Percentiles rank a stretch among this genome's conserved stretches.
Conservation (phyloP, 1,140 invertebrate species). For the Ostrea edulis region DNA sequence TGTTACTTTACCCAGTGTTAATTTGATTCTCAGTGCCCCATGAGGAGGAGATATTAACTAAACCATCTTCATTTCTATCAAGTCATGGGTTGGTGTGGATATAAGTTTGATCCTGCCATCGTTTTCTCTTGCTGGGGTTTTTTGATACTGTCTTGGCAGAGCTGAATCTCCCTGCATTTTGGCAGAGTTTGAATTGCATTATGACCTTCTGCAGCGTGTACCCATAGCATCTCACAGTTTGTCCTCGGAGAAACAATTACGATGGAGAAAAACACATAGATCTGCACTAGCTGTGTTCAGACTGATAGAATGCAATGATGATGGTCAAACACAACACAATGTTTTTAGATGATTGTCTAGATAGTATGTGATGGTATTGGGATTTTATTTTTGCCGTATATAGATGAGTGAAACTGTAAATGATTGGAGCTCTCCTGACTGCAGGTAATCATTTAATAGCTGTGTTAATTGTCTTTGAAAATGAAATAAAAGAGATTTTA, state of each 20-base stretch:
- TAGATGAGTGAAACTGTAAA: constrained; percentile 3
- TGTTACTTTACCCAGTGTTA: too few species aligned
- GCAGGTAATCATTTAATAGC: not conserved
- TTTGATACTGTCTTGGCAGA: not conserved
- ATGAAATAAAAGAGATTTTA: not conserved
- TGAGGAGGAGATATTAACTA: not conserved
- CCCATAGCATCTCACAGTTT: not conserved
- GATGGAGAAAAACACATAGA: not conserved
- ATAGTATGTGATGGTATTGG: not conserved
- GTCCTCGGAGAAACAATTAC: not conserved
- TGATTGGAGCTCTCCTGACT: not conserved
- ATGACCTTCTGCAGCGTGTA: not conserved
- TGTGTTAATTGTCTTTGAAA: not conserved
- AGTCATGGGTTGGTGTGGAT: not conserved
- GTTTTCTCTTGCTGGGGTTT: not conserved
- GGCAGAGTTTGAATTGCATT: not conserved
- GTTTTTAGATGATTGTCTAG: too few species aligned
- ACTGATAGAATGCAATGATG: too few species aligned
- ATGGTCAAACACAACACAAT: too few species aligned
- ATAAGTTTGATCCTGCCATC: not conserved
- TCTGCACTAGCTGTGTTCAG: not conserved
- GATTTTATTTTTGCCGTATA: not conserved
- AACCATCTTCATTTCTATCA: not conserved
- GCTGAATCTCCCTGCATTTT: constrained; percentile 7
- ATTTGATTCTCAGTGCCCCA: not conserved